A percentile compares a stretch with the other conserved stretches of the same genome.
Evolutionary conservation across 2,888 invertebrate species (phyloP).

Genomic region (Pristionchus mayeri): DNA sequence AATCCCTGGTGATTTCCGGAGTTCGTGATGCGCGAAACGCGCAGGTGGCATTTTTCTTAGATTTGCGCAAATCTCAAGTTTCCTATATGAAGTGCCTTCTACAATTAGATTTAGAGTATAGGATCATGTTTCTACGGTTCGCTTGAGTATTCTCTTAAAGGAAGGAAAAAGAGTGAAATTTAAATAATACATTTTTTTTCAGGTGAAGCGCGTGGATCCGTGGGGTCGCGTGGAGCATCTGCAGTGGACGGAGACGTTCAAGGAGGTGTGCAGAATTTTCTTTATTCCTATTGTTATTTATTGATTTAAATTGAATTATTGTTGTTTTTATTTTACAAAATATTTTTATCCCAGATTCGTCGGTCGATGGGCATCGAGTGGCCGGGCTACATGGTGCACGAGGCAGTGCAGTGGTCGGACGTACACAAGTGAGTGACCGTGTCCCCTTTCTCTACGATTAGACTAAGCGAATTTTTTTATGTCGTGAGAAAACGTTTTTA

Average conservation of each 20-base stretch:
- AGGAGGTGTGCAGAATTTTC: background rate
- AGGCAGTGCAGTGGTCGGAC: constrained; percentile 91
- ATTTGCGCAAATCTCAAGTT: too few relatives aligned
- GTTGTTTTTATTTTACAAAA: background rate
- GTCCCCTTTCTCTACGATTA: too few relatives aligned
- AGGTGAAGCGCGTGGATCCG: constrained; percentile 49
- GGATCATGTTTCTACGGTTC: too few relatives aligned
- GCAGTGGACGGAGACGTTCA: constrained; percentile 43
- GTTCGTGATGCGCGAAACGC: too few relatives aligned
- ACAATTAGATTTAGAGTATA: too few relatives aligned
- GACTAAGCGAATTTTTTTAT: background rate
- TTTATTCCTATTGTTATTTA: background rate
- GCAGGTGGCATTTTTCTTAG: too few relatives aligned
- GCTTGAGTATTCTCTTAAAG: too few relatives aligned
- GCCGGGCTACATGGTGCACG: constrained; percentile 97
- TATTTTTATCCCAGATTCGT: constrained; percentile 82
- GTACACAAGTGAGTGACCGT: constrained; percentile 79
- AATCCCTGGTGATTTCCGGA: too few relatives aligned
- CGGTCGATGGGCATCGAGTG: constrained; percentile 86
- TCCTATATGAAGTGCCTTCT: too few relatives aligned
- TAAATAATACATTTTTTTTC: background rate
- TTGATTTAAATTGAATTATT: background rate
- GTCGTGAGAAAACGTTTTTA: too few relatives aligned
- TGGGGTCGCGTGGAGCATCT: constrained; percentile 44
- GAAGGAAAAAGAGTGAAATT: too few relatives aligned